Evolutionary conservation across 2,113 vertebrate species (phyloP).

Genomic region (Bucco capensis): DNA sequence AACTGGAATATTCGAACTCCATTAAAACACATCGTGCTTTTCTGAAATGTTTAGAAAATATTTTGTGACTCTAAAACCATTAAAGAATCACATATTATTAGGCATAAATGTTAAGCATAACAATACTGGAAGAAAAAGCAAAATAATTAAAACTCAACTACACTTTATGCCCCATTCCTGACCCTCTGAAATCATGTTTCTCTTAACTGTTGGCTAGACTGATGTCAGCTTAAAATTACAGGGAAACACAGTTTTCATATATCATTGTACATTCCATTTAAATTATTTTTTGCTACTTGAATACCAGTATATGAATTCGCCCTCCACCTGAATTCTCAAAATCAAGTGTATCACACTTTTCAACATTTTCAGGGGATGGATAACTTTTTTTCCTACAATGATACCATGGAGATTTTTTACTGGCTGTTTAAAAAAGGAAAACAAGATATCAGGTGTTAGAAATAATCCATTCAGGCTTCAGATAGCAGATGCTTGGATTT

Average conservation of each 20-base stretch:
- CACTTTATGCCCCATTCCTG: neutral
- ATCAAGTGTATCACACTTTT: neutral
- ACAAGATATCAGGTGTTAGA: neutral
- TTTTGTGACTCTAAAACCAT: neutral
- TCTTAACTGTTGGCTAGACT: neutral
- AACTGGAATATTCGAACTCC: neutral
- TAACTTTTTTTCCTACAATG: neutral
- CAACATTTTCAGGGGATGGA: neutral
- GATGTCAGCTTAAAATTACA: neutral
- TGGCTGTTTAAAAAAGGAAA: neutral
- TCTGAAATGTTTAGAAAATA: neutral
- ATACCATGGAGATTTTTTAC: neutral
- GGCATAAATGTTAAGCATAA: neutral
- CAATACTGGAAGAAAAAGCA: neutral
- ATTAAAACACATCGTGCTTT: neutral
- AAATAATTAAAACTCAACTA: neutral
- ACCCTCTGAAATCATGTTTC: fast-evolving
- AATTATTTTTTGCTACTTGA: neutral
- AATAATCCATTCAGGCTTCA: neutral
- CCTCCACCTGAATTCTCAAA: neutral
- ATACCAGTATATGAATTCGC: neutral
- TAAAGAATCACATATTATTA: neutral
- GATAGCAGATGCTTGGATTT: neutral
- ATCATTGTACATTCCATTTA: neutral
- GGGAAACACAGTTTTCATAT: neutral